Evolutionary conservation across 2,113 vertebrate genomes (phyloP).

Genomic region (Microtus oregoni): DNA sequence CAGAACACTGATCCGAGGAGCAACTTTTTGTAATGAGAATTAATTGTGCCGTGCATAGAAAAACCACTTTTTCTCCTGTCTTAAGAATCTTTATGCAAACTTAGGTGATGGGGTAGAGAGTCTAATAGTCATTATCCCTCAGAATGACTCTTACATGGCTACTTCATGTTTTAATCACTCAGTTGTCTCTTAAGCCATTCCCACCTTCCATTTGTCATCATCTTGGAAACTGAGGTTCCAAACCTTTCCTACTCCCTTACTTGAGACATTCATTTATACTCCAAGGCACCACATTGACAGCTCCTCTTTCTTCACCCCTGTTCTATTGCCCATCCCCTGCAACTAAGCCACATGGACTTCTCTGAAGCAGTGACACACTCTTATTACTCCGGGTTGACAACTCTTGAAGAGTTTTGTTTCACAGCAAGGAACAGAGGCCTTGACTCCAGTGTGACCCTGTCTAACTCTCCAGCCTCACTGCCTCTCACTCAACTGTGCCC

Average conservation of each 20-base stretch:
- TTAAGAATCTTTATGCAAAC: neutral
- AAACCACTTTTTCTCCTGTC: neutral
- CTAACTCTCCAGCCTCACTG: neutral
- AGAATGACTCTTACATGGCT: slow-evolving; percentile 27
- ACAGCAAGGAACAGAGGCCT: neutral
- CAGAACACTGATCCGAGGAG: neutral
- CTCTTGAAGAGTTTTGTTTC: neutral
- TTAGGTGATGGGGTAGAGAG: neutral
- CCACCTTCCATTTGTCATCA: neutral
- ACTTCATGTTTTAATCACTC: slow-evolving; percentile 6
- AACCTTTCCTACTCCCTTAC: neutral
- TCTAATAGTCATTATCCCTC: neutral
- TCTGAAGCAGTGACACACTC: neutral
- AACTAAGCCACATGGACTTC: neutral
- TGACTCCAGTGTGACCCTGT: neutral
- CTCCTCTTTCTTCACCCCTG: neutral
- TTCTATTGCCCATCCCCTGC: neutral
- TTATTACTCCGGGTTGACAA: neutral
- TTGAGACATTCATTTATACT: neutral
- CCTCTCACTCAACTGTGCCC: neutral
- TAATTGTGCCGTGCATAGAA: neutral
- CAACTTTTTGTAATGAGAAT: slow-evolving; percentile 22
- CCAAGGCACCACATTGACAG: neutral
- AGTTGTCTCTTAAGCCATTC: neutral
- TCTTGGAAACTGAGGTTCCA: slow-evolving; percentile 1